These are phyloP conservation scores for Eugnorisma glareosa DNA, from an alignment of 2,888 invertebrate genomes.

Conservation along the genomic window DNA sequence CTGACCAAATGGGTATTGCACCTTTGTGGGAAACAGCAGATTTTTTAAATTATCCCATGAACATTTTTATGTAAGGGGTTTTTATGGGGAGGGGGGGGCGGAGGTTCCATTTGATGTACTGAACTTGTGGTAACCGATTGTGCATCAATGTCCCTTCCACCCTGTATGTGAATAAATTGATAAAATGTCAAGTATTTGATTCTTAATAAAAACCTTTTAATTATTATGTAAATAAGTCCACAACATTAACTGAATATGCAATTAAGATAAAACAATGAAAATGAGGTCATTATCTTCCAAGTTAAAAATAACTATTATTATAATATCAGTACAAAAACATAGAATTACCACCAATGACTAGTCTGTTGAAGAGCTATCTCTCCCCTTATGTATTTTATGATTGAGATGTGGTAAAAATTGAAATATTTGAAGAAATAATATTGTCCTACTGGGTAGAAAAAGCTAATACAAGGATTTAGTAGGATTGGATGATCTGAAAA, in stretches of 20 bases:
- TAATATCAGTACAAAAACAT: conserved; percentile 3
- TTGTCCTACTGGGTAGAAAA: background rate
- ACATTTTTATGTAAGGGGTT: background rate
- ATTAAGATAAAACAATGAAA: conserved; percentile 29
- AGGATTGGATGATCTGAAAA: background rate
- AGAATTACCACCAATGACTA: background rate
- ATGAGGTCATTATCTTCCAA: conserved; percentile 10
- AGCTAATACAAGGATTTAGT: background rate
- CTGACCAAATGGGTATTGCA: no score
- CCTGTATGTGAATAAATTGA: background rate
- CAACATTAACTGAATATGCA: conserved; percentile 8
- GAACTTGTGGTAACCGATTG: background rate
- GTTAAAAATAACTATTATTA: conserved; percentile 14
- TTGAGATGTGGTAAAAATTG: background rate
- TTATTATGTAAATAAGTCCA: conserved; percentile 14
- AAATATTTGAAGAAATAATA: background rate
- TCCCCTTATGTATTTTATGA: background rate
- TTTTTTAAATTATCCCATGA: no score
- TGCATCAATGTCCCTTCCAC: background rate
- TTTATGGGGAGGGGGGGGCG: no score
- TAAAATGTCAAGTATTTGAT: background rate
- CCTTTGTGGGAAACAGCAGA: no score
- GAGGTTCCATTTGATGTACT: background rate
- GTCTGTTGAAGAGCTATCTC: background rate
- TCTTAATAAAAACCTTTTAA: conserved; percentile 4